These are phyloP conservation scores for Ichneumoninae sp. DNA, from an alignment of 2,888 invertebrate species.

Conservation along the genomic window DNA sequence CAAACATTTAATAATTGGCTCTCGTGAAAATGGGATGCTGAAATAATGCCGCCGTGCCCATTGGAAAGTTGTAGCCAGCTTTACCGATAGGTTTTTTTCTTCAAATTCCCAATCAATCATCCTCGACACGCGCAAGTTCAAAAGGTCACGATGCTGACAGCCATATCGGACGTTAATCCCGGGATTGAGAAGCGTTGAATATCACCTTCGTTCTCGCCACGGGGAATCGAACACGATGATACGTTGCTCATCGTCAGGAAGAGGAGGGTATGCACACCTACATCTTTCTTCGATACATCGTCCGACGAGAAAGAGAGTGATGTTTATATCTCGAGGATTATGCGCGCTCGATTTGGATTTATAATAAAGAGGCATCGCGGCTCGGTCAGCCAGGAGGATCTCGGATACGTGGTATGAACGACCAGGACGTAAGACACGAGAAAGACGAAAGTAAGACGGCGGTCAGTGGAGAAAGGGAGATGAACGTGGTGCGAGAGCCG, in stretches of 20 bases:
- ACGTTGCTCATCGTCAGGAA: constrained; percentile 17
- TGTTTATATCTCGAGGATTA: constrained; percentile 78
- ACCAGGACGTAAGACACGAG: constrained; percentile 30
- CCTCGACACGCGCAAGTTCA: constrained; percentile 29
- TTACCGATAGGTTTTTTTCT: constrained; percentile 30
- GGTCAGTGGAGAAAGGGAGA: constrained; percentile 17
- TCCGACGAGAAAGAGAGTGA: constrained; percentile 56
- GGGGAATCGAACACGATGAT: constrained; percentile 58
- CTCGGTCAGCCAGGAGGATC: constrained; percentile 64
- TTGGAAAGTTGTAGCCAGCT: neutral
- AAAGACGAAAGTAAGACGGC: constrained; percentile 38
- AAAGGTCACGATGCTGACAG: constrained; percentile 58
- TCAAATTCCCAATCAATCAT: constrained; percentile 36
- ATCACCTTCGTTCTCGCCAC: constrained; percentile 46
- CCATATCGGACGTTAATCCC: constrained; percentile 55
- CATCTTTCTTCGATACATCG: constrained; percentile 44
- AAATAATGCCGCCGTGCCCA: neutral
- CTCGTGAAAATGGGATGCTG: neutral
- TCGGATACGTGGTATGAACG: constrained; percentile 63
- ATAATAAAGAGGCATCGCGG: constrained; percentile 78
- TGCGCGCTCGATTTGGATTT: constrained; percentile 80
- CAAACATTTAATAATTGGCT: neutral
- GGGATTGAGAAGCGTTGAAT: constrained; percentile 51
- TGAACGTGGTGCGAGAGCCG: constrained; percentile 51
- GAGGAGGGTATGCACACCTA: constrained; percentile 9